Evolutionary conservation across 1,140 invertebrate genomes (phyloP).

Genomic region (Tyrophagus putrescentiae): DNA sequence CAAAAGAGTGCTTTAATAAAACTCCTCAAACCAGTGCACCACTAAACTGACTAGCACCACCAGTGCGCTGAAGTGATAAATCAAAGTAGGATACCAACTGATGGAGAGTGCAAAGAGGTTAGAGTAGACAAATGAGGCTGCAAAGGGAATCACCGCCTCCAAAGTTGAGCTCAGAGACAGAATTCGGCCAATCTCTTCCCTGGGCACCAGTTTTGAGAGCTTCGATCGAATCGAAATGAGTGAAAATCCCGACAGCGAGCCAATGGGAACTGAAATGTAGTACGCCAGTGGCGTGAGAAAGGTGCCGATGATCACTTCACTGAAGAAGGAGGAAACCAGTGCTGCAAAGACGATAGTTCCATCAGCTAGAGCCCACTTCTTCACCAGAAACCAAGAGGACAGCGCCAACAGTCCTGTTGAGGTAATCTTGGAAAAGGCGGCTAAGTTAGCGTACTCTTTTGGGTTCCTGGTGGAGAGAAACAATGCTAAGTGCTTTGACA

Average conservation of each 20-base stretch:
- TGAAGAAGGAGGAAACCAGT: not conserved
- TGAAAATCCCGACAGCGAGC: not conserved
- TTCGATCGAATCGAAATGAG: not conserved
- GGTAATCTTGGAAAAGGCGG: not conserved
- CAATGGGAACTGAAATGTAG: not conserved
- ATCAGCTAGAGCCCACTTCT: not conserved
- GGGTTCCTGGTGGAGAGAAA: no score
- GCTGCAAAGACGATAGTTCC: not conserved
- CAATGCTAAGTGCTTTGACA: no score
- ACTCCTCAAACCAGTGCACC: not conserved
- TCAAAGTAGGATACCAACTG: not conserved
- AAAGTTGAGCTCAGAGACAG: not conserved
- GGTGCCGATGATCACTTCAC: not conserved
- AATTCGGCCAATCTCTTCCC: slow-evolving; percentile 1
- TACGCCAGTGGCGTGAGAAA: not conserved
- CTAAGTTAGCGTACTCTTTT: not conserved
- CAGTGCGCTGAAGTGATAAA: not conserved
- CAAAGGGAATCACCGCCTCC: not conserved
- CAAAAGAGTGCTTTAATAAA: not conserved
- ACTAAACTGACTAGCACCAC: not conserved
- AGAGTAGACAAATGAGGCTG: not conserved
- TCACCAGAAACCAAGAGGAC: not conserved
- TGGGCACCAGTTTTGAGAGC: not conserved
- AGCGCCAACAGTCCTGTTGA: not conserved
- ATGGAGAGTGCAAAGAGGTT: not conserved